A percentile compares a stretch with the other conserved stretches of the same genome.
phyloP scores from a whole-genome alignment of 2,113 vertebrate species.

The Ailuropoda melanoleuca region DNA sequence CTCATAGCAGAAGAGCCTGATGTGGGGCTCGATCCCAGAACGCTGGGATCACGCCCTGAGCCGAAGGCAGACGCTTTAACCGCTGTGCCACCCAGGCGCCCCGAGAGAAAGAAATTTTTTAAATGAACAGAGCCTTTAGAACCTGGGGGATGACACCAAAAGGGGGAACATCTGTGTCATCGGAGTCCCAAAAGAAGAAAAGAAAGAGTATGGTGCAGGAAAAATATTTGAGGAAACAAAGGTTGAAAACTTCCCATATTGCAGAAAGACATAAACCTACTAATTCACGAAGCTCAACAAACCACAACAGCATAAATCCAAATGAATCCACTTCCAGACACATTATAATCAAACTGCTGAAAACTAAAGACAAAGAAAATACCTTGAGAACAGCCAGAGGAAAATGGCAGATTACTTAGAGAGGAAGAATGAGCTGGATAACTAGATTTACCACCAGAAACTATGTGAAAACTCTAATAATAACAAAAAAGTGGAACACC shows the following conservation, averaged over 20 bases:
- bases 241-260: not conserved
- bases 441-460: not conserved
- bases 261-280: not conserved
- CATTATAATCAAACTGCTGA: not conserved
- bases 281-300: not conserved
- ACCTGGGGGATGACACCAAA: not conserved
- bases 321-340: not conserved
- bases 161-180: not conserved
- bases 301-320: not conserved
- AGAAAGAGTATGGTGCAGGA: not conserved
- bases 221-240: conserved; percentile 12
- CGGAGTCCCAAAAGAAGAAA: not conserved
- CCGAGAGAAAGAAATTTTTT: not conserved
- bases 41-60: too few relatives aligned
- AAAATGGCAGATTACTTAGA: not conserved
- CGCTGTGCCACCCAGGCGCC: too few relatives aligned
- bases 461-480: not conserved
- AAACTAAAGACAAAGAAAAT: conserved; percentile 7
- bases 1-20: too few relatives aligned
- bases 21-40: too few relatives aligned
- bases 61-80: too few relatives aligned
- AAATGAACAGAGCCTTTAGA: not conserved
- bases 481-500: not conserved
- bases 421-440: not conserved
- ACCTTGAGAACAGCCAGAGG: not conserved